These are phyloP conservation scores for Phycodurus eques DNA, from an alignment of 2,113 vertebrate genomes.

Conservation along the genomic window DNA sequence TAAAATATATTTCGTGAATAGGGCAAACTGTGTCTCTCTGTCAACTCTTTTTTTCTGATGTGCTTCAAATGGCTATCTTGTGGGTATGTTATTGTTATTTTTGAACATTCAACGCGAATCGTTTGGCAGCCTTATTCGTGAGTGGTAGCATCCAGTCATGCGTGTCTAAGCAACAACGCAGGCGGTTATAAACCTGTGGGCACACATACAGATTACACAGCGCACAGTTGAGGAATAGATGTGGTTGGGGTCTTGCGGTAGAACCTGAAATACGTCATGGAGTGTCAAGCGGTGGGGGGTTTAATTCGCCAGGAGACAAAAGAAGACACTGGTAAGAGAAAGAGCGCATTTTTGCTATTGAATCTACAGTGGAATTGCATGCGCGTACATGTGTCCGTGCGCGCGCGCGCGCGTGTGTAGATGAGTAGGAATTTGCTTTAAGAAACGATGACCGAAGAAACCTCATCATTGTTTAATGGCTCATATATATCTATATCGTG, in stretches of 20 bases:
- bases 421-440: not conserved
- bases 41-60: not conserved
- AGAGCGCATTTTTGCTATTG: conserved; percentile 13
- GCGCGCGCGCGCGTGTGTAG: no score
- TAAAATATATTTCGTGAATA: not conserved
- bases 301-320: conserved; percentile 5
- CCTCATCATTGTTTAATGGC: not conserved
- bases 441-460: not conserved
- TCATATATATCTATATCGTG: no score
- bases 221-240: conserved; percentile 11
- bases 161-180: conserved; percentile 44
- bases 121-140: not conserved
- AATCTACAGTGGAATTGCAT: no score
- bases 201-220: conserved; percentile 9
- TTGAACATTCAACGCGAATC: not conserved
- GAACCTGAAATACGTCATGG: conserved; percentile 32
- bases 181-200: conserved; percentile 15
- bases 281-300: conserved; percentile 21
- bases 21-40: not conserved
- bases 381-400: not conserved
- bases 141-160: conserved; percentile 18
- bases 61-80: not conserved
- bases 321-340: conserved; percentile 53
- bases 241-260: not conserved
- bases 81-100: not conserved